Evolutionary conservation across 1,140 invertebrate species (phyloP).

Genomic region (Drosophila mojavensis): DNA sequence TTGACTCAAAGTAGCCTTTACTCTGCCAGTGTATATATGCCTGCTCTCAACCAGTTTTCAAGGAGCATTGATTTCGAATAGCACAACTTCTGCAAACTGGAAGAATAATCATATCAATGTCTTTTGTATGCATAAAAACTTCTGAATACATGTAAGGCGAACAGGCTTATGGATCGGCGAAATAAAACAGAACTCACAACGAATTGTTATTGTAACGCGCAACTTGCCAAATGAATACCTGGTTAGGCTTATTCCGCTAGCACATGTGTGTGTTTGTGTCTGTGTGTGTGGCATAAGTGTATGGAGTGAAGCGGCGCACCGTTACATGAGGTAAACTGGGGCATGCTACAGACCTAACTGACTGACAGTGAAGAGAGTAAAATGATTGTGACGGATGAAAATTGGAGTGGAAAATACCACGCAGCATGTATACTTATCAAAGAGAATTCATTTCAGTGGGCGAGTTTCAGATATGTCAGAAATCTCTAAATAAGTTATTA

Average conservation of each 20-base stretch:
- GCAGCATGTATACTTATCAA: neutral
- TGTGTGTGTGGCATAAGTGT: neutral
- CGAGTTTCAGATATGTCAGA: too few relatives aligned
- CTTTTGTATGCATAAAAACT: slow-evolving; percentile 64
- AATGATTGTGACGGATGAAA: slow-evolving; percentile 44
- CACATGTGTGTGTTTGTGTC: neutral
- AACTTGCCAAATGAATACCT: slow-evolving; percentile 21
- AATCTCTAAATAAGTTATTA: too few relatives aligned
- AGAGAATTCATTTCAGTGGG: too few relatives aligned
- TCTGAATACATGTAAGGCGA: slow-evolving; percentile 65
- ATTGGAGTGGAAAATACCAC: slow-evolving; percentile 37
- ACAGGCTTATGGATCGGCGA: slow-evolving; percentile 17
- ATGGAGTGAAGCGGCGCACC: too few relatives aligned
- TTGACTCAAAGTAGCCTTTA: too few relatives aligned
- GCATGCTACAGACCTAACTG: slow-evolving; percentile 17
- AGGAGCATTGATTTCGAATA: neutral
- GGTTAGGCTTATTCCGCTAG: neutral
- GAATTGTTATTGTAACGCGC: slow-evolving; percentile 19
- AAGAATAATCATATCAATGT: slow-evolving; percentile 43
- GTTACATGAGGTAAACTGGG: neutral
- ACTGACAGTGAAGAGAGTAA: slow-evolving; percentile 27
- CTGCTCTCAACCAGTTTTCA: too few relatives aligned
- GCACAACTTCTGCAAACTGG: slow-evolving; percentile 9
- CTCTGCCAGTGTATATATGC: too few relatives aligned
- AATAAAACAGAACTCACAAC: slow-evolving; percentile 10